These are phyloP conservation scores for Pristionchus japonicus DNA, from an alignment of 2,888 invertebrate species.

Conservation along the genomic window DNA sequence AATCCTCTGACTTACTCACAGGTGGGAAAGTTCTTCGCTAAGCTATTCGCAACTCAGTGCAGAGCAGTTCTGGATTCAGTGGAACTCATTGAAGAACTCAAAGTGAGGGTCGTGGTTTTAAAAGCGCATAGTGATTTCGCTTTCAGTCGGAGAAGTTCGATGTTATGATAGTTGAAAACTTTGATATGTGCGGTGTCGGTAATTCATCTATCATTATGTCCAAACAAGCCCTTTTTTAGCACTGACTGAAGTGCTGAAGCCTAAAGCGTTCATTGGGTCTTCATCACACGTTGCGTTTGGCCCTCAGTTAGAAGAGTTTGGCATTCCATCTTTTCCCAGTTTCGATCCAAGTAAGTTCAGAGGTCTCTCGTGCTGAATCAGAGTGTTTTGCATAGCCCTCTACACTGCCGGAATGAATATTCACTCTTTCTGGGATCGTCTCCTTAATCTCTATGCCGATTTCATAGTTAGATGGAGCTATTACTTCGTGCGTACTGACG, in stretches of 20 bases:
- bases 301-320: background rate
- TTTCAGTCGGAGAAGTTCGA: background rate
- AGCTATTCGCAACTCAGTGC: background rate
- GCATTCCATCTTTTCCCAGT: background rate
- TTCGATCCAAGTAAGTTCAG: background rate
- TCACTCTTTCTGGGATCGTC: background rate
- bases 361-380: too few species aligned
- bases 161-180: slow-evolving; percentile 24
- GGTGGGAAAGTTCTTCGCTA: background rate
- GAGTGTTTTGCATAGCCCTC: too few species aligned
- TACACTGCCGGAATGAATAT: background rate
- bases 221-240: background rate
- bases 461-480: background rate
- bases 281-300: background rate
- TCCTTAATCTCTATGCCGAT: background rate
- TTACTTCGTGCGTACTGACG: background rate
- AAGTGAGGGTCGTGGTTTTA: background rate
- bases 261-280: background rate
- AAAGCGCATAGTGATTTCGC: too few species aligned
- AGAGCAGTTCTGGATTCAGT: background rate
- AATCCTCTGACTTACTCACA: background rate
- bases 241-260: background rate
- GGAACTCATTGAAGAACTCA: background rate
- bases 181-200: slow-evolving; percentile 38
- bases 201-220: background rate